Base-by-base conservation (phyloP, 2,888 invertebrate genomes). In the Psylliodes chrysocephalus region DNA sequence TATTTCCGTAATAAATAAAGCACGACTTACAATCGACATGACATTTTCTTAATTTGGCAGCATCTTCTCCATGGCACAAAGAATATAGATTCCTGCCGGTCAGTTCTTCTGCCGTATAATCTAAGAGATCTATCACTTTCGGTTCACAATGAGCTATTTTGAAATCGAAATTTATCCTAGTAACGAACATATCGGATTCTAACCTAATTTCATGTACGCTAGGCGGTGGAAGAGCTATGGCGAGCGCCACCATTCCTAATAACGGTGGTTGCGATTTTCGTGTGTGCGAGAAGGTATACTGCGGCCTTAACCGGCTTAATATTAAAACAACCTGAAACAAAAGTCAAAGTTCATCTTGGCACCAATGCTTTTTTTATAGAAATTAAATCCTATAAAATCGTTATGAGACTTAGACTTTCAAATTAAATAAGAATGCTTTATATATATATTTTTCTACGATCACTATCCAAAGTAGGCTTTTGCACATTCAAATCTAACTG, bases 101-200 rank as follows among this genome's bases (percentile, higher is more conserved):
- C 71, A 98, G 83, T 83, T 98, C 97, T 75, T 98, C 98, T 3
- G 96, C 91, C 17, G 92, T 90, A 81, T 97, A 96, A 79, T 97
- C 97, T 77, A 97, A 85, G 73, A 98, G 86, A 78, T 97, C 96
- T 35, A 94, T 91, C 60, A 97, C 94, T 85, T 96, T 96, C 80
- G 97, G 96, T 82, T 98, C 98, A 82, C 97, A 97, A 83, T 98
- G 97, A 68, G 96, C 95, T 86, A 98, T 93, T 85, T 94, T 90
- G 84, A 98, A 95, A 84, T 97, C 96, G 77, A 97, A 96, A 82
- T 92, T 95, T 78, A 98, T 93, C 79, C 96, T 89, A 65, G 95
- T 97, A 76, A 98, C 97, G 83, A 98, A 98, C 94, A 95, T 95
- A 81, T 95, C 95, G 57, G 93, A 90, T 83, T 97, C 97, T 75